Evolutionary conservation across 2,797 vertebrate species (phyloP).

Genomic region (Neostethus bicornis): DNA sequence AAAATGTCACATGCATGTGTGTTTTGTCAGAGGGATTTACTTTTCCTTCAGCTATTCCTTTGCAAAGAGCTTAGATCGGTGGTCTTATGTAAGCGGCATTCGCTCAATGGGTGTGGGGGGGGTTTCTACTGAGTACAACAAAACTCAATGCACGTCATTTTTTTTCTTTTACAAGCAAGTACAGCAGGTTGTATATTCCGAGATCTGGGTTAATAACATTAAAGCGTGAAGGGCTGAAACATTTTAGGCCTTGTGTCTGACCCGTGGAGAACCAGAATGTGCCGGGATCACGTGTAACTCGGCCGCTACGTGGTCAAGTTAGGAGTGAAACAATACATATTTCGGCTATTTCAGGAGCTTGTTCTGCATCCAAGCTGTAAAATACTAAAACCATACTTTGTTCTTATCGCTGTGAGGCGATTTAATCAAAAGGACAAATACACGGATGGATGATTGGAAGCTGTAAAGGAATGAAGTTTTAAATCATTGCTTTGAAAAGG

Average conservation of each 20-base stretch:
- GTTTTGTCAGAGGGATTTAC: constrained; percentile 17
- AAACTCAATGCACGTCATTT: constrained; percentile 43
- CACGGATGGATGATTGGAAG: neutral
- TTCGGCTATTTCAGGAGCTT: constrained; percentile 13
- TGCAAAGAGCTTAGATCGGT: constrained; percentile 45
- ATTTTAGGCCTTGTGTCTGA: constrained; percentile 33
- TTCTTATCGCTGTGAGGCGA: neutral
- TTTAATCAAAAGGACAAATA: neutral
- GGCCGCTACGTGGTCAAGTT: constrained; percentile 16
- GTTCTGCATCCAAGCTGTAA: neutral
- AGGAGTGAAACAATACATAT: neutral
- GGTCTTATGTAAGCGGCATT: constrained; percentile 37
- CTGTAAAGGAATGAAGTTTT: neutral
- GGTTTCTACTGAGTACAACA: too few species aligned
- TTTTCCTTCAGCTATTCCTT: constrained; percentile 39
- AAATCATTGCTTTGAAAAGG: constrained; percentile 3
- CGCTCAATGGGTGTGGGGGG: too few species aligned
- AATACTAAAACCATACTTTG: neutral
- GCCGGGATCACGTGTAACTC: constrained; percentile 12
- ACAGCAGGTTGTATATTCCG: constrained; percentile 54
- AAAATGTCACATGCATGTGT: constrained; percentile 12
- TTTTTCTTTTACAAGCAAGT: constrained; percentile 41
- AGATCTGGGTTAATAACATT: constrained; percentile 37
- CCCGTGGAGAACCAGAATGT: constrained; percentile 17
- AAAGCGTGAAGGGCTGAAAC: constrained; percentile 42